These are phyloP conservation scores for Onychomys arenicola DNA, from an alignment of 2,797 vertebrate species.

Conservation along the genomic window DNA sequence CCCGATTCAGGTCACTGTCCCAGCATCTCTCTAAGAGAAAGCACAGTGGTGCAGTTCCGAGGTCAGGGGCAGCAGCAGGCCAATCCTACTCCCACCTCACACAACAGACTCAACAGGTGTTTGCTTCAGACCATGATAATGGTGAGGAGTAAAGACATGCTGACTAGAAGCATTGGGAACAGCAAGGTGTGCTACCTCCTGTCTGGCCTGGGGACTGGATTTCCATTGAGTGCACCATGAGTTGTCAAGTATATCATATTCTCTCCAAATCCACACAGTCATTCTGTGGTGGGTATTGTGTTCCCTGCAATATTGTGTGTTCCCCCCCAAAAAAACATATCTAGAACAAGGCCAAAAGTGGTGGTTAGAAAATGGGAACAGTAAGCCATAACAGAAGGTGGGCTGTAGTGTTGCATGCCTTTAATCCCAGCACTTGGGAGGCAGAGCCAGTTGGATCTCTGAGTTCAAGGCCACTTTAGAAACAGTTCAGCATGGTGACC, in stretches of 20 bases:
- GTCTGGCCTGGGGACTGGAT: background rate
- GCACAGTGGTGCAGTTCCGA: background rate
- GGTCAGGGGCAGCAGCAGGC: background rate
- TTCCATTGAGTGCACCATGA: background rate
- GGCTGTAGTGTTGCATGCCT: too few relatives aligned
- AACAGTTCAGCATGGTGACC: too few relatives aligned
- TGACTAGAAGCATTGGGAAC: background rate
- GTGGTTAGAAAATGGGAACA: too few relatives aligned
- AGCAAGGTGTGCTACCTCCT: accelerated
- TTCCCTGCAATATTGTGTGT: too few relatives aligned
- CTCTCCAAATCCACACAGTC: background rate
- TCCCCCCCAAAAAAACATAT: too few relatives aligned
- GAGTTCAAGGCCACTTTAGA: too few relatives aligned
- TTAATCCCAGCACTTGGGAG: too few relatives aligned
- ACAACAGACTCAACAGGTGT: accelerated
- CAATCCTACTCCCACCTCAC: background rate
- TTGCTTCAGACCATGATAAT: background rate
- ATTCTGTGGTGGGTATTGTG: too few relatives aligned
- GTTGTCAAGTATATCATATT: background rate
- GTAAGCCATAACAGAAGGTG: too few relatives aligned
- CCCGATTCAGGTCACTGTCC: background rate
- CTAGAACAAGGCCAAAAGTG: too few relatives aligned
- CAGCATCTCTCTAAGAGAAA: background rate
- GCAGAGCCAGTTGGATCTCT: too few relatives aligned
- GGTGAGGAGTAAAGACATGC: background rate